A percentile compares a stretch with the other conserved stretches of the same genome.
phyloP scores from a whole-genome alignment of 2,797 vertebrate species.

The Spondyliosoma cantharus region DNA sequence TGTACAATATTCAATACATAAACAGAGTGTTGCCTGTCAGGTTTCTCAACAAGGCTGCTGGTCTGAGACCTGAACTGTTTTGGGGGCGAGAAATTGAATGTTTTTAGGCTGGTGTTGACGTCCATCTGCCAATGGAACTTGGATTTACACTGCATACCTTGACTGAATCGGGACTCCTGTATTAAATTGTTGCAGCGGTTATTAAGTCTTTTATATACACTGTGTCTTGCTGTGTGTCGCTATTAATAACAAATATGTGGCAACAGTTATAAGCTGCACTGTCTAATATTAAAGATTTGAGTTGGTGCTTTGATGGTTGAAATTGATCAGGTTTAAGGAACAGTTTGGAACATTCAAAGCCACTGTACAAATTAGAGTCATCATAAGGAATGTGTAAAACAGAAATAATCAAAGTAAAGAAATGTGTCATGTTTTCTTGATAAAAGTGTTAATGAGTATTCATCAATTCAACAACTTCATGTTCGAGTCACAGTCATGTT shows the following conservation, averaged over 20 bases:
- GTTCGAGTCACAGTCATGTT: neutral
- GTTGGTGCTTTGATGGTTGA: neutral
- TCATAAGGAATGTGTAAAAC: slow-evolving; percentile 36
- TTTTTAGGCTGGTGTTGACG: slow-evolving; percentile 1
- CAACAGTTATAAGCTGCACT: neutral
- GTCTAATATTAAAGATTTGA: slow-evolving; percentile 3
- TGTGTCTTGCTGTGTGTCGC: neutral
- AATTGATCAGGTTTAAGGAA: slow-evolving; percentile 1
- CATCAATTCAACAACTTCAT: neutral
- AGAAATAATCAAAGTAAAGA: slow-evolving; percentile 6
- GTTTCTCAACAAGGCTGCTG: slow-evolving; percentile 18
- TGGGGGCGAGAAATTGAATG: neutral
- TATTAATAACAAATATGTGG: neutral
- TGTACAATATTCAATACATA: slow-evolving; percentile 30
- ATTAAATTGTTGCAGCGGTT: neutral
- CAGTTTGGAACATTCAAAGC: neutral
- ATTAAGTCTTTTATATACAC: neutral
- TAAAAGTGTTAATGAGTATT: neutral
- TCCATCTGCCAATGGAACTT: neutral
- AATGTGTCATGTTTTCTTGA: neutral
- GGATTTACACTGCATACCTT: neutral
- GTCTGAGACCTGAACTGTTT: slow-evolving; percentile 22
- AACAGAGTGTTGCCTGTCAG: neutral
- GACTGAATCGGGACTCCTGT: neutral
- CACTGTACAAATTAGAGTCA: slow-evolving; percentile 14